Base-by-base conservation (phyloP, 2,797 vertebrate genomes). In the Pseudochirops cupreus region DNA sequence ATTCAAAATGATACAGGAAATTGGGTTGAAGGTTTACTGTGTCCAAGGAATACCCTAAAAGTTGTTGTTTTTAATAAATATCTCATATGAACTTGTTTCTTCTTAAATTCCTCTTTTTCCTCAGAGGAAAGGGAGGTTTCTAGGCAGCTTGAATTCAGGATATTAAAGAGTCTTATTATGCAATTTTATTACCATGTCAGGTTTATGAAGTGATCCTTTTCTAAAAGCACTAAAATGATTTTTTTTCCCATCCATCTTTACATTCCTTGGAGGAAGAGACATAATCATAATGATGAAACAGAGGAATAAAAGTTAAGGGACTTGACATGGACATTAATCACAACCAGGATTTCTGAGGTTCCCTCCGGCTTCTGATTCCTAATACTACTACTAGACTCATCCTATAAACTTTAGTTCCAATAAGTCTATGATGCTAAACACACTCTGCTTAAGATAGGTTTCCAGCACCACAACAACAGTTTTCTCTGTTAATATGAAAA, bases 161-260 rank as follows among this genome's bases (percentile, higher is more conserved):
- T 82, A 13, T 33, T 0, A 57, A 59, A 18, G 62, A 24, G 59
- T 95, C 95, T 67, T 21, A 67, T 28, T 28, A 5, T 82, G 59
- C 16, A 93, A 62, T 91, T 92, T 33, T 50, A 92, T 28, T 62
- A 29, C 29, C 58, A 59, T 56, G 6, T 74, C 74, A 56, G 89
- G 11, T 90, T 96, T 90, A 87, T 56, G 54, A 33, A 89, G 90
- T 62, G 57, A 5, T 53, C 91, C 93, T 87, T 93, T 28, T 50
- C 46, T 33, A 93, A 46, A 46, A 87, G 24, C 94, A 52, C 52
- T 39, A 62, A 95, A 91, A 94, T n/a, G 55, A 82, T 9, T 67
- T 24, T 82, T 94, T 93, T 59, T 55, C 1, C 58, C 6, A 91
- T 57, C 4, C 39, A 57, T 52, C 56, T n/a, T 62, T 94, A 74